These are phyloP conservation scores for Phaonia tiefii DNA, from an alignment of 2,888 invertebrate genomes.

Conservation along the genomic window DNA sequence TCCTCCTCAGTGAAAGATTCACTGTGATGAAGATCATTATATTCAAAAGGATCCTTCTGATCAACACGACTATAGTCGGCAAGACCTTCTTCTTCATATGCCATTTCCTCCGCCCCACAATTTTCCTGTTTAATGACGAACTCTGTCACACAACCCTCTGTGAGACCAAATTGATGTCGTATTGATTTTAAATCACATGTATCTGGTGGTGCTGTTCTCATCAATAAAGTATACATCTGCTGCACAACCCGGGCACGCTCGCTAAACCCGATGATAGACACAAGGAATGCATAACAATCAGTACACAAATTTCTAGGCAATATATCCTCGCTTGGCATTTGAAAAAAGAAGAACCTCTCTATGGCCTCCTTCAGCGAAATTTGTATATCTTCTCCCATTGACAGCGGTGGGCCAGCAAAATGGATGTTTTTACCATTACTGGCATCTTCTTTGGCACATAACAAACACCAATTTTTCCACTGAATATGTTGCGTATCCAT, in stretches of 20 bases:
- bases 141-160: constrained; percentile 59
- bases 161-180: constrained; percentile 70
- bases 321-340: constrained; percentile 73
- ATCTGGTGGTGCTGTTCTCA: constrained; percentile 43
- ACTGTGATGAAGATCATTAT: constrained; percentile 45
- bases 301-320: constrained; percentile 75
- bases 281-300: constrained; percentile 74
- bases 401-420: constrained; percentile 56
- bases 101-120: constrained; percentile 42
- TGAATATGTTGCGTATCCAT: too few relatives aligned
- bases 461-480: constrained; percentile 55
- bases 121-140: constrained; percentile 67
- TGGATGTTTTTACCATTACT: constrained; percentile 73
- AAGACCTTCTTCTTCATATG: constrained; percentile 36
- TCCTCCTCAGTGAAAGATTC: neutral
- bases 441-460: constrained; percentile 61
- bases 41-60: constrained; percentile 59
- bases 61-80: constrained; percentile 38
- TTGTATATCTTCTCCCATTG: constrained; percentile 42
- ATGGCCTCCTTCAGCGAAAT: constrained; percentile 72
- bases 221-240: constrained; percentile 73
- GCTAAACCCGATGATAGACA: constrained; percentile 74
- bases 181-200: constrained; percentile 43
- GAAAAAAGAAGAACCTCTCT: constrained; percentile 75
- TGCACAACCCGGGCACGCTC: constrained; percentile 76